Evolutionary conservation across 2,888 invertebrate species (phyloP), one percentile per base, ranked within the genome.

Genomic region (Lymantria dispar): DNA sequence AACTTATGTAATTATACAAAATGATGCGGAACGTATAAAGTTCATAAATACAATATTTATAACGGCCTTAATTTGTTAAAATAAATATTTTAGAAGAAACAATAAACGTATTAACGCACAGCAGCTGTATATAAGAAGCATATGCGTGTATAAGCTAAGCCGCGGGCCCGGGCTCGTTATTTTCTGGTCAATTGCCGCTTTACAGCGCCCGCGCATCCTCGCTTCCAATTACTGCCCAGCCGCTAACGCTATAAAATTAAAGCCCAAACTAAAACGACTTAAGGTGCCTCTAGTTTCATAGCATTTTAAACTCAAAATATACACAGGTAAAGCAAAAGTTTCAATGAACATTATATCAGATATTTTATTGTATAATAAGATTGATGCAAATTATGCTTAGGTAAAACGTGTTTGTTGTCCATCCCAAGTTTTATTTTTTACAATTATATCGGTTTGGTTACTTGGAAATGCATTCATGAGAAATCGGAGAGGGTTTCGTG

Each of bases 131-230:
- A 83, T 80, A 82, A 70, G 70, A 70, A 72, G 70, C 78, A 81
- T 80, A 76, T 83, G 83, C 70, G 62, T 70, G 65, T 74, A 76
- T 75, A 76, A 72, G 77, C 74, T 73, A 75, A 72, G 63, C 66
- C 68, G 60, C 70, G 71, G 77, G 70, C 77, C 70, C 83, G 76
- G 78, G 86, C 90, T 91, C 85, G 90, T 91, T 90, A 91, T 90
- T 90, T 90, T 91, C 90, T 91, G 91, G 90, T 90, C 90, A 87
- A 90, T 89, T 88, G 90, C 88, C 81, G 84, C 83, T 89, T 87
- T 90, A 88, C 81, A 76, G 88, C 88, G 90, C 80, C 84, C 83
- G 89, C 88, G 90, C 91, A 91, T 90, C 90, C 85, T 86, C 83
- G 80, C 87, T 82, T 90, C 90, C 89, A 90, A 91, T 91, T 91